Percentiles rank a stretch among this genome's conserved stretches.
These are phyloP conservation scores for Aplidium turbinatum DNA, from an alignment of 23 tunicate species.

Conservation along the genomic window DNA sequence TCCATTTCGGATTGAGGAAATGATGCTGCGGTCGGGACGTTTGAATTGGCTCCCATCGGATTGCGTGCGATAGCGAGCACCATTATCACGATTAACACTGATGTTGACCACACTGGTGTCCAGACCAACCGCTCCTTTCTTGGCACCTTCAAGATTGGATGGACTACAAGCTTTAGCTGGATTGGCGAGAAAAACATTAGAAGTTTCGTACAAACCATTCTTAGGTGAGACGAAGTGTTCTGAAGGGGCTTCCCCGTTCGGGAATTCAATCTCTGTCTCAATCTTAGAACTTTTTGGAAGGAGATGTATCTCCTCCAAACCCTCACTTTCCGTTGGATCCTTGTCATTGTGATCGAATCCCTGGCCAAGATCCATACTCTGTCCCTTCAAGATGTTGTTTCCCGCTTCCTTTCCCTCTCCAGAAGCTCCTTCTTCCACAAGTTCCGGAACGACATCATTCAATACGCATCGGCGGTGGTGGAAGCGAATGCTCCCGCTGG, in stretches of 20 bases:
- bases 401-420: background rate
- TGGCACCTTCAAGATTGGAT: too few species aligned
- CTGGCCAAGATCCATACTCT: background rate
- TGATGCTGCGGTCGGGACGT: constrained; percentile 18
- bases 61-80: constrained; percentile 53
- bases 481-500: constrained; percentile 34
- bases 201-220: background rate
- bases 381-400: background rate
- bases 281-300: too few species aligned
- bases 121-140: too few species aligned
- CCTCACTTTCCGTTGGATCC: constrained; percentile 16
- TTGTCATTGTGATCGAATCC: constrained; percentile 11
- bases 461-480: constrained; percentile 63
- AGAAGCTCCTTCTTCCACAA: constrained; percentile 17
- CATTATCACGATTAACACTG: background rate
- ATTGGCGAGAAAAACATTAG: too few species aligned
- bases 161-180: too few species aligned
- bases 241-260: constrained; percentile 19
- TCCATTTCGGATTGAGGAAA: background rate
- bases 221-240: background rate
- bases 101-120: background rate
- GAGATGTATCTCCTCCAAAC: background rate
- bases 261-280: background rate
- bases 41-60: constrained; percentile 57
- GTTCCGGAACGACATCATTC: constrained; percentile 46